A percentile compares a stretch with the other conserved stretches of the same genome.
Conservation (phyloP, 2,888 invertebrate genomes). For the Zele albiditarsus region DNA sequence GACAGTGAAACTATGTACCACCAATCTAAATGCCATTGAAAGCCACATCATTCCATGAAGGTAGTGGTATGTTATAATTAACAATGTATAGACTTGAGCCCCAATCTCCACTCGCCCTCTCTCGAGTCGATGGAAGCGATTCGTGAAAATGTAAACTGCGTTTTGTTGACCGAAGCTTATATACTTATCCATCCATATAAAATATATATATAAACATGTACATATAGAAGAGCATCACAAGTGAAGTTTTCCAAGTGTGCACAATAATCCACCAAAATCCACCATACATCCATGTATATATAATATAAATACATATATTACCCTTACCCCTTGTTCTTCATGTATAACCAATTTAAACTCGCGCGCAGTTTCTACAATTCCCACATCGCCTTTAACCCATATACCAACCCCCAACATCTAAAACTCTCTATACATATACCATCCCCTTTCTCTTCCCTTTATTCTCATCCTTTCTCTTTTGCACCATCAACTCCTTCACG, state of each 20-base stretch:
- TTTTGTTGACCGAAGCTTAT: neutral
- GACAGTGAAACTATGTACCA: constrained; percentile 26
- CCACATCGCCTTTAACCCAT: constrained; percentile 3
- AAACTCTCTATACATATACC: constrained; percentile 10
- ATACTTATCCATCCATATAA: neutral
- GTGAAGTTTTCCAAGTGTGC: neutral
- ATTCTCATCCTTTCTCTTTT: constrained; percentile 18
- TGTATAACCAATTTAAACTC: constrained; percentile 34
- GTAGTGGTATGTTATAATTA: constrained; percentile 34
- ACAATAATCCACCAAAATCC: neutral
- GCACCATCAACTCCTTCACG: constrained; percentile 17
- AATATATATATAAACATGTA: neutral
- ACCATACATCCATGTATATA: neutral
- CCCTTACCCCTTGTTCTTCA: constrained; percentile 11
- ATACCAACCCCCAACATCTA: constrained; percentile 20
- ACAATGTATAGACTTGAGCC: constrained; percentile 27
- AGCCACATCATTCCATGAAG: constrained; percentile 26
- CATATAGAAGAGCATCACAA: neutral
- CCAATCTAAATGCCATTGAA: constrained; percentile 17
- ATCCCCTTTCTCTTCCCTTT: neutral
- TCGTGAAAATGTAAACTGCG: constrained; percentile 7
- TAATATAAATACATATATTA: neutral
- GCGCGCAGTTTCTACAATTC: constrained; percentile 2
- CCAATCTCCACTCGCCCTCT: neutral
- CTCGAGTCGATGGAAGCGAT: constrained; percentile 1